Base-by-base conservation (phyloP, 2,113 vertebrate species). In the Apaloderma vittatum region DNA sequence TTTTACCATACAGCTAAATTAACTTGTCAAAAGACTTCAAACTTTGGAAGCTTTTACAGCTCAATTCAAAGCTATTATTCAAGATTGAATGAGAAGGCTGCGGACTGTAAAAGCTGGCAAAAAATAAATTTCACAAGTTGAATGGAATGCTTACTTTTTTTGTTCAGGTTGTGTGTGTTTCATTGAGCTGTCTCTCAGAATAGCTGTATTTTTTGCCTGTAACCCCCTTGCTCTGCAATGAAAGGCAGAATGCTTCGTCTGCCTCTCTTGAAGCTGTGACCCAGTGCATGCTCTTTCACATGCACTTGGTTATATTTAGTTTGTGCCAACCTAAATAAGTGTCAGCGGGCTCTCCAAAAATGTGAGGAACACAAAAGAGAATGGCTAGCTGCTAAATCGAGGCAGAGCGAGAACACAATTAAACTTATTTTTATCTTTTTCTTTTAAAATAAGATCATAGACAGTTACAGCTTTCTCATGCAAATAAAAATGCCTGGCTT, bases 1-100 rank as follows among this genome's bases (percentile, higher is more conserved):
- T 98, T 92, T 97, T 97, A 97, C 94, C 97, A 96, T 97, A 91
- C 95, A 96, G 98, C 97, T 98, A 98, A 98, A 98, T 98, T 98
- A 98, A 98, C 98, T 98, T 98, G 98, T 98, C 98, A 98, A 97
- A 98, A 98, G 97, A 90, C 97, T 98, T 98, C 98, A 98, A 98
- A 98, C 98, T 98, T 98, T 90, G 97, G 98, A 98, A 98, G 98
- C 98, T 98, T 98, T 98, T 98, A 98, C 96, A 97, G 97, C 97
- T 98, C 93, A 63, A 97, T 98, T 98, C 97, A 95, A 87, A 91
- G 97, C 98, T 97, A 97, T 98, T 98, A 98, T 98, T 98, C 97
- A 96, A 95, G 96, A 97, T 63, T 98, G 97, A 98, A 98, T 97
- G 97, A 98, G 97, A 97, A 97, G 95, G 96, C 97, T 97, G 57